Percentiles rank a stretch among this genome's conserved stretches.
Conservation (phyloP, 1,140 invertebrate genomes). For the Macrobrachium rosenbergii region DNA sequence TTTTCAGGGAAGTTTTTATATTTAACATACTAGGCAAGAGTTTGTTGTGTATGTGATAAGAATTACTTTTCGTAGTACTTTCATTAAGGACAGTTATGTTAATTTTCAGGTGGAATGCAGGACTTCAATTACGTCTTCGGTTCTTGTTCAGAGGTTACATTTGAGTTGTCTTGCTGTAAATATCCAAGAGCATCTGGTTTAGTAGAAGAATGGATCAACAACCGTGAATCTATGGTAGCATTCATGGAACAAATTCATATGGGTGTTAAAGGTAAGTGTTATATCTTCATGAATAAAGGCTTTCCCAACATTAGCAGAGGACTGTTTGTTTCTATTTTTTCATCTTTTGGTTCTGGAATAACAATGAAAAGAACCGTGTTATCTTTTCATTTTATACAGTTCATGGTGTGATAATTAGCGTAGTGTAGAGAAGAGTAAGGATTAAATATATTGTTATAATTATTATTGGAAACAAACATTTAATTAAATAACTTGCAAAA, state of each 20-base stretch:
- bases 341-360: background rate
- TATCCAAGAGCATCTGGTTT: slow-evolving; percentile 83
- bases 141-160: slow-evolving; percentile 96
- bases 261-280: slow-evolving; percentile 80
- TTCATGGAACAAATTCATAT: slow-evolving; percentile 90
- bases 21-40: no score
- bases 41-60: no score
- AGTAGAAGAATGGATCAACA: slow-evolving; percentile 86
- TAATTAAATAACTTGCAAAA: no score
- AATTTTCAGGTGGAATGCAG: slow-evolving; percentile 89
- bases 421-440: no score
- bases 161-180: slow-evolving; percentile 97
- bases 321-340: background rate
- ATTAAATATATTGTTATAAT: no score
- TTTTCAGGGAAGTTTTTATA: no score
- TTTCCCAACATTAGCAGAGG: no score
- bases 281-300: slow-evolving; percentile 55
- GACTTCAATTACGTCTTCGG: slow-evolving; percentile 97
- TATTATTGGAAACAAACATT: no score
- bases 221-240: slow-evolving; percentile 87
- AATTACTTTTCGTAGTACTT: no score
- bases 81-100: background rate
- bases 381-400: no score
- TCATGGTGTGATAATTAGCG: no score
- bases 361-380: no score